Evolutionary conservation across 1,140 invertebrate species (phyloP).

Genomic region (Drosophila arawakana): DNA sequence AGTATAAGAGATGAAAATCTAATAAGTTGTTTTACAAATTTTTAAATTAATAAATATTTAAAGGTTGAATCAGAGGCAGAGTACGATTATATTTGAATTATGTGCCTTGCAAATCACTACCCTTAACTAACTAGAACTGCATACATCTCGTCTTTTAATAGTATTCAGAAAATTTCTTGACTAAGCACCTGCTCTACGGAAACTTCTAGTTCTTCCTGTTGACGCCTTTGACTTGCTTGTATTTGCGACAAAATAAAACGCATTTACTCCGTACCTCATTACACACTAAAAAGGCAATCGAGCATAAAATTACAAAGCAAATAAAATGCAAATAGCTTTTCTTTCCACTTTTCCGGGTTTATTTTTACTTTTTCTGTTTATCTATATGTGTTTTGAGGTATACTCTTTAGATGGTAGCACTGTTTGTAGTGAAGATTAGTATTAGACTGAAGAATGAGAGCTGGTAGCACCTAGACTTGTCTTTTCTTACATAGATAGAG

Average conservation of each 20-base stretch:
- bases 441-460: background rate
- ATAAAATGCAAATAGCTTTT: slow-evolving; percentile 81
- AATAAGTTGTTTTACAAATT: no score
- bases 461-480: background rate
- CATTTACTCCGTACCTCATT: slow-evolving; percentile 71
- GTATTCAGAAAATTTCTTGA: background rate
- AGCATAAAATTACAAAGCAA: slow-evolving; percentile 81
- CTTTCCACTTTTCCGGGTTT: slow-evolving; percentile 33
- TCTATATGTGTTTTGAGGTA: slow-evolving; percentile 11
- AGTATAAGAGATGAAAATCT: no score
- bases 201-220: slow-evolving; percentile 6
- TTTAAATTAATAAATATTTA: no score
- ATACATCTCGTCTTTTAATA: background rate
- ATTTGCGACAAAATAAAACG: slow-evolving; percentile 55
- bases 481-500: background rate
- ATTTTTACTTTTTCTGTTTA: slow-evolving; percentile 33
- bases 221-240: slow-evolving; percentile 14
- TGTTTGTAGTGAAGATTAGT: background rate
- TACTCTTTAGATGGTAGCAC: background rate
- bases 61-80: no score
- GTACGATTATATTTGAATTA: background rate
- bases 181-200: slow-evolving; percentile 18
- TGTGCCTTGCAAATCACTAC: background rate
- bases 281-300: slow-evolving; percentile 81
- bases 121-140: background rate